Evolutionary conservation across 2,113 vertebrate species (phyloP).

Genomic region (Mirza zaza): DNA sequence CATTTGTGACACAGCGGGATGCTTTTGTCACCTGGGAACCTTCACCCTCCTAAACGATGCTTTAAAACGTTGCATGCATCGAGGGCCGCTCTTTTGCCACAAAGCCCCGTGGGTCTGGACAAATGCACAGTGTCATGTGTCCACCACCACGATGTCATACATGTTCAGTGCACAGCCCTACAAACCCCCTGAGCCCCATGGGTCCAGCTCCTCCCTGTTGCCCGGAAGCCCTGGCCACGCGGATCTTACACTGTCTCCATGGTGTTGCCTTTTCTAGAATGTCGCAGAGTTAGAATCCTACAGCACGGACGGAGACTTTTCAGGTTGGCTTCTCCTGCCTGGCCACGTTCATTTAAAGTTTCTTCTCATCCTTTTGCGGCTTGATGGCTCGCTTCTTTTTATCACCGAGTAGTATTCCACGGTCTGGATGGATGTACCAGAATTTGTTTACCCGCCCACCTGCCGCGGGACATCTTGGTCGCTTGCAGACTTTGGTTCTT

Average conservation of each 20-base stretch:
- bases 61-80: rapidly evolving
- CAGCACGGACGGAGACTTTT: rapidly evolving
- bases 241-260: rapidly evolving
- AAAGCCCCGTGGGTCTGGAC: not conserved
- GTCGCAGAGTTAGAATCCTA: rapidly evolving
- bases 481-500: not conserved
- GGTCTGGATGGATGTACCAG: not conserved
- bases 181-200: rapidly evolving
- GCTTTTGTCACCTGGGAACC: not conserved
- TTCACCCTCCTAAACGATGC: not conserved
- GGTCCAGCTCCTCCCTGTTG: rapidly evolving
- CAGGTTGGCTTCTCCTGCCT: rapidly evolving
- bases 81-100: not conserved
- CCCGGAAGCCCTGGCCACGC: rapidly evolving
- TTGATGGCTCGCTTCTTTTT: rapidly evolving
- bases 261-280: not conserved
- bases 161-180: rapidly evolving
- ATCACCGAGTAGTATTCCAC: rapidly evolving
- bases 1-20: rapidly evolving
- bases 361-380: rapidly evolving
- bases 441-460: rapidly evolving
- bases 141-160: rapidly evolving
- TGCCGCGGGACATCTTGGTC: not conserved
- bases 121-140: rapidly evolving
- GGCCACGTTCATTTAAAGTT: rapidly evolving